Percentiles rank a stretch among this genome's conserved stretches.
Conservation (phyloP, 2,113 vertebrate genomes). For the Coregonus clupeaformis region DNA sequence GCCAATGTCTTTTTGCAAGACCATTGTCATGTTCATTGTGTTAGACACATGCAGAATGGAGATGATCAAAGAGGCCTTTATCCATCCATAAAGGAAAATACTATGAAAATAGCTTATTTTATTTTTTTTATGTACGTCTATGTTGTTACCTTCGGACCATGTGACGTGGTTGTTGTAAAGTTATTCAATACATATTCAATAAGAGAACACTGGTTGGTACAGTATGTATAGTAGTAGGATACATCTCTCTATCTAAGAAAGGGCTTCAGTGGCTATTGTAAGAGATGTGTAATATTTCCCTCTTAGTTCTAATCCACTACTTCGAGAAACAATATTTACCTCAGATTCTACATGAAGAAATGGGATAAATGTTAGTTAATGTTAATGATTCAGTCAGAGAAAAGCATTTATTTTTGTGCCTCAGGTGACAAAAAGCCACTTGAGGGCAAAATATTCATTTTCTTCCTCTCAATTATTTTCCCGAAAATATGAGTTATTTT, state of each 20-base stretch:
- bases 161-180: conserved; percentile 39
- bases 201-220: conserved; percentile 20
- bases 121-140: conserved; percentile 36
- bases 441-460: conserved; percentile 34
- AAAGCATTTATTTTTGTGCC: conserved; percentile 27
- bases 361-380: conserved; percentile 6
- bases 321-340: conserved; percentile 30
- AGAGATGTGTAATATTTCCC: conserved; percentile 3
- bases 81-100: conserved; percentile 42
- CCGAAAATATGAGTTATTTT: conserved; percentile 21
- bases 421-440: conserved; percentile 34
- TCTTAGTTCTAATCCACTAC: conserved; percentile 18
- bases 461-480: background rate
- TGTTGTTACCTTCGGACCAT: conserved; percentile 57
- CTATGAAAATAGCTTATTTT: too few species aligned
- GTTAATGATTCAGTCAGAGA: conserved; percentile 40
- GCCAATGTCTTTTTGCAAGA: conserved; percentile 62
- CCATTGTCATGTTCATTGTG: conserved; percentile 59
- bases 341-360: background rate
- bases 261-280: background rate
- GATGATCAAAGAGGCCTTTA: conserved; percentile 71
- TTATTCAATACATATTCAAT: conserved; percentile 47
- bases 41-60: conserved; percentile 45
- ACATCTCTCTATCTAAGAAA: background rate
- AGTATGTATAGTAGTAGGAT: conserved; percentile 28